Percentiles rank a stretch among this genome's conserved stretches.
phyloP scores from a whole-genome alignment of 2,797 vertebrate genomes.

The Rhabdophis nuchalis region DNA sequence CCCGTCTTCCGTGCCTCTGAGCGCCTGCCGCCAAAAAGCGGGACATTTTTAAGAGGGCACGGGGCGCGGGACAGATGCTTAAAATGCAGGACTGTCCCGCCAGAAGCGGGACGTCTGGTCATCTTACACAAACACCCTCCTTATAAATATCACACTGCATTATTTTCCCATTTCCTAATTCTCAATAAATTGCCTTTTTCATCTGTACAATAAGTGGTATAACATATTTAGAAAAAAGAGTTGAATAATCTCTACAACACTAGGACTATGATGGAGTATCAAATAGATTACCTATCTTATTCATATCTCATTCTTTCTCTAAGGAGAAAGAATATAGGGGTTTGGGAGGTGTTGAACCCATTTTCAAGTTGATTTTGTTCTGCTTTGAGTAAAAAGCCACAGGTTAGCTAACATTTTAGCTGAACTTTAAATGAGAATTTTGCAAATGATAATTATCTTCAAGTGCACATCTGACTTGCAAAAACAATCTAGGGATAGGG shows the following conservation, averaged over 20 bases:
- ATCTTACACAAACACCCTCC: not conserved
- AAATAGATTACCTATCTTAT: not conserved
- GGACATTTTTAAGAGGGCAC: too few relatives aligned
- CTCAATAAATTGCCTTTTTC: not conserved
- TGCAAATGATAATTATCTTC: not conserved
- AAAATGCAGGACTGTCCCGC: too few relatives aligned
- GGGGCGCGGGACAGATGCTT: too few relatives aligned
- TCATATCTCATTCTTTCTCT: not conserved
- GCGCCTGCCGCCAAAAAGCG: too few relatives aligned
- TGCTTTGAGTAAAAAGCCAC: not conserved
- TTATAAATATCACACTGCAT: not conserved
- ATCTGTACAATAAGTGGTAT: not conserved
- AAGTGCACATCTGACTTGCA: not conserved
- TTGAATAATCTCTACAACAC: not conserved
- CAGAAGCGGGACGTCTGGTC: too few relatives aligned
- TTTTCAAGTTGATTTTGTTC: not conserved
- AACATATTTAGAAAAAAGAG: not conserved
- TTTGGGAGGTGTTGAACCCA: not conserved
- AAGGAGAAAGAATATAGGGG: not conserved
- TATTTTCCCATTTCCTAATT: not conserved
- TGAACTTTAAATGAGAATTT: not conserved
- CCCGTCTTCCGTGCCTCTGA: too few relatives aligned
- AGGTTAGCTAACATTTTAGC: not conserved
- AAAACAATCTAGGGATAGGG: not conserved
- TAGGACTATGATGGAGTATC: not conserved